Evolutionary conservation across 1,140 invertebrate genomes (phyloP).

Genomic region (Cataglyphis hispanica): DNA sequence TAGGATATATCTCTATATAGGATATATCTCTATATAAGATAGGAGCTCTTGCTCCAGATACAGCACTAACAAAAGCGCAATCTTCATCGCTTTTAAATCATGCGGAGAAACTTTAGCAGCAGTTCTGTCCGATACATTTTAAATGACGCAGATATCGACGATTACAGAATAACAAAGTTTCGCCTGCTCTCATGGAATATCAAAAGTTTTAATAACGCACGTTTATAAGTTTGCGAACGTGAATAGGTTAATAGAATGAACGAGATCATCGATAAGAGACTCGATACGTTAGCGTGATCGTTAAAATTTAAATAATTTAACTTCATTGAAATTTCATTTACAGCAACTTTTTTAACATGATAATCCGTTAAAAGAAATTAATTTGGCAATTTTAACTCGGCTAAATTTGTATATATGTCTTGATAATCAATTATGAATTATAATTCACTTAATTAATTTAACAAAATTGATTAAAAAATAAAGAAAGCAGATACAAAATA

Average conservation of each 20-base stretch:
- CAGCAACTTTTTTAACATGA: not conserved
- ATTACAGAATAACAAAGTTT: constrained; percentile 40
- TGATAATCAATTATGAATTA: not conserved
- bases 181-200: not conserved
- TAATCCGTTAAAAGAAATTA: not conserved
- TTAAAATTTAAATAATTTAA: constrained; percentile 36
- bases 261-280: not conserved
- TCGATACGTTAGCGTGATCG: not conserved
- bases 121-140: constrained; percentile 28
- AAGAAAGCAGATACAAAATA: not conserved
- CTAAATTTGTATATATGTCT: not conserved
- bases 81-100: constrained; percentile 47
- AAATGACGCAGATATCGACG: constrained; percentile 24
- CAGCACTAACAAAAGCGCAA: not conserved
- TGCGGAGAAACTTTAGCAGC: not conserved
- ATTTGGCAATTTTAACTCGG: not conserved
- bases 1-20: no score
- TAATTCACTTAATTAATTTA: not conserved
- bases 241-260: not conserved
- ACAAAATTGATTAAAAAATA: not conserved
- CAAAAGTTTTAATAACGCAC: constrained; percentile 20
- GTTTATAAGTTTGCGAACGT: constrained; percentile 1
- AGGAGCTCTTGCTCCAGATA: not conserved
- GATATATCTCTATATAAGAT: no score
- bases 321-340: constrained; percentile 19